Evolutionary conservation across 2,797 vertebrate species (phyloP).

Genomic region (Argya squamiceps): DNA sequence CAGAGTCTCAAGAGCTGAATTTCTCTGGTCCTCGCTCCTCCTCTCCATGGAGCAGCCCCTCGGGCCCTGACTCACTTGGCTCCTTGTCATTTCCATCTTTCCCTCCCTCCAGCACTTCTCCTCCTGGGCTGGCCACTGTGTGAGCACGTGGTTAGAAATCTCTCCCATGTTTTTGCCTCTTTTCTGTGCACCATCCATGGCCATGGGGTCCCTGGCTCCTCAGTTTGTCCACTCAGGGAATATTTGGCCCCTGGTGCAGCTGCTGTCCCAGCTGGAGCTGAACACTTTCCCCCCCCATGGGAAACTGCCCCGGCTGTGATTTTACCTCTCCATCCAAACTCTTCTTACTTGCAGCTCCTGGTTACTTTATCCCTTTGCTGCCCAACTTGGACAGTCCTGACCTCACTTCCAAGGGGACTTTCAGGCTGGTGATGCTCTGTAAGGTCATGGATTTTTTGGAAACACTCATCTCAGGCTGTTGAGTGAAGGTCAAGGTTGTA

Average conservation of each 20-base stretch:
- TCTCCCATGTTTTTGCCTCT: fast-evolving
- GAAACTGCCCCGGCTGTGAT: not conserved
- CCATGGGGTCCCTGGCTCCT: fast-evolving
- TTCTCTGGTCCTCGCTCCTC: not conserved
- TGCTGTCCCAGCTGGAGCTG: not conserved
- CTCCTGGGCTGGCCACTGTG: not conserved
- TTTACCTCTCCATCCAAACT: not conserved
- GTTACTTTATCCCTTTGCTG: not conserved
- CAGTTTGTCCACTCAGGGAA: fast-evolving
- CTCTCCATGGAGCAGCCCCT: not conserved
- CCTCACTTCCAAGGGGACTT: not conserved
- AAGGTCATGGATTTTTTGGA: not conserved
- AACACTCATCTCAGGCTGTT: not conserved
- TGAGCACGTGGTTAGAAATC: fast-evolving
- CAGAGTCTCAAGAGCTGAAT: not conserved
- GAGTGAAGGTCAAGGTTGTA: fast-evolving
- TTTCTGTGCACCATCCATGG: fast-evolving
- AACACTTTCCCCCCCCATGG: not conserved
- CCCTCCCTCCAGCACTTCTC: not conserved
- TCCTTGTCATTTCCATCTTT: not conserved
- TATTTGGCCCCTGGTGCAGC: not conserved
- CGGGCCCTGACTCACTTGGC: not conserved
- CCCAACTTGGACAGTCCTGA: not conserved
- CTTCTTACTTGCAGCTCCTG: not conserved
- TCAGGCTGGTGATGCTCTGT: not conserved